These are phyloP conservation scores for Drosophila histrio DNA, from an alignment of 2,888 invertebrate genomes.

Conservation along the genomic window DNA sequence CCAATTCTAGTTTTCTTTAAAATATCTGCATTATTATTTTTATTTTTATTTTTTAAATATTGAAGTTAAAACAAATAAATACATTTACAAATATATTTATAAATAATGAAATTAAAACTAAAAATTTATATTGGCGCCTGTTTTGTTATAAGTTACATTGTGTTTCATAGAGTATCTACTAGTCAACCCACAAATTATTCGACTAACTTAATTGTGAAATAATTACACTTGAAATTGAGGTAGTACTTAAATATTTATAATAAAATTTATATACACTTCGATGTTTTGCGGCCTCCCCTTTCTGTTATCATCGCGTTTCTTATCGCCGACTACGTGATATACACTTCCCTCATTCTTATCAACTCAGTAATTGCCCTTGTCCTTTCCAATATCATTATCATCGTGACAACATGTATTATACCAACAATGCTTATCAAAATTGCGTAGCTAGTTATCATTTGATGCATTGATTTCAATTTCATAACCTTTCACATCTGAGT, in stretches of 20 bases:
- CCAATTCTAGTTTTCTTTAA: no score
- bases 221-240: slow-evolving; percentile 5
- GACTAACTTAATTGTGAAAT: neutral
- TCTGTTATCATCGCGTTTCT: neutral
- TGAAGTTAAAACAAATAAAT: no score
- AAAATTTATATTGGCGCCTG: no score
- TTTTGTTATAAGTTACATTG: neutral
- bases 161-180: neutral
- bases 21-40: no score
- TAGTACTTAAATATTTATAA: slow-evolving; percentile 13
- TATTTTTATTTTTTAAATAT: no score
- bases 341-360: neutral
- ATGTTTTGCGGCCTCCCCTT: no score
- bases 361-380: neutral
- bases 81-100: no score
- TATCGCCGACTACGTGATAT: neutral
- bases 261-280: neutral
- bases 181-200: neutral
- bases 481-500: no score
- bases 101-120: no score
- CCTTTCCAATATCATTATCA: neutral
- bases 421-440: neutral
- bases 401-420: neutral
- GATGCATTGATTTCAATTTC: neutral
- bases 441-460: neutral